Conservation (phyloP, 2,888 invertebrate species). For the Dichetophora obliterata region DNA sequence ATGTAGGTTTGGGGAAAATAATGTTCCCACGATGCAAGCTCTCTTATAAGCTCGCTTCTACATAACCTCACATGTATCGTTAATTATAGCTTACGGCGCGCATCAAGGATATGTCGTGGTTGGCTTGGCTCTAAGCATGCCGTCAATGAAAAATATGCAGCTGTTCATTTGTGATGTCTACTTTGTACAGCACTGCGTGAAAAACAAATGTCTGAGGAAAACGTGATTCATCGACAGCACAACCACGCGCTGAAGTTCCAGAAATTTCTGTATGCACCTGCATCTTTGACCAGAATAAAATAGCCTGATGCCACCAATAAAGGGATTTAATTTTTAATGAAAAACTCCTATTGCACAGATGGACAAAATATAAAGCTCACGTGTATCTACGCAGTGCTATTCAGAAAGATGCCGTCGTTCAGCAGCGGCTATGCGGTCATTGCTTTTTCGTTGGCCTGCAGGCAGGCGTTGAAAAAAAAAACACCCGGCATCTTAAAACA, state of each 20-base stretch:
- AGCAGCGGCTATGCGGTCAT: conserved; percentile 43
- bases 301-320: background rate
- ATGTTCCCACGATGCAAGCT: background rate
- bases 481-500: conserved; percentile 50
- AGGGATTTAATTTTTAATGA: too few relatives aligned
- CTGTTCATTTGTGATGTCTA: background rate
- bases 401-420: conserved; percentile 10
- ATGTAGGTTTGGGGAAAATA: too few relatives aligned
- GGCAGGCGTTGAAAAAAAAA: conserved; percentile 13
- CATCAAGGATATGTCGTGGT: conserved; percentile 11
- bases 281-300: background rate
- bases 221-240: conserved; percentile 19
- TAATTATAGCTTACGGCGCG: background rate
- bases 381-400: conserved; percentile 40
- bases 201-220: background rate
- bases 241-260: conserved; percentile 26
- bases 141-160: background rate
- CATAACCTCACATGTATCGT: conserved; percentile 31
- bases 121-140: background rate
- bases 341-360: too few relatives aligned
- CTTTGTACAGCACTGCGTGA: background rate
- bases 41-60: background rate
- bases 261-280: conserved; percentile 17
- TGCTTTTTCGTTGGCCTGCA: conserved; percentile 40
- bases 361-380: conserved; percentile 42